Conservation (phyloP, 2,888 invertebrate genomes). For the Trissolcus japonicus region DNA sequence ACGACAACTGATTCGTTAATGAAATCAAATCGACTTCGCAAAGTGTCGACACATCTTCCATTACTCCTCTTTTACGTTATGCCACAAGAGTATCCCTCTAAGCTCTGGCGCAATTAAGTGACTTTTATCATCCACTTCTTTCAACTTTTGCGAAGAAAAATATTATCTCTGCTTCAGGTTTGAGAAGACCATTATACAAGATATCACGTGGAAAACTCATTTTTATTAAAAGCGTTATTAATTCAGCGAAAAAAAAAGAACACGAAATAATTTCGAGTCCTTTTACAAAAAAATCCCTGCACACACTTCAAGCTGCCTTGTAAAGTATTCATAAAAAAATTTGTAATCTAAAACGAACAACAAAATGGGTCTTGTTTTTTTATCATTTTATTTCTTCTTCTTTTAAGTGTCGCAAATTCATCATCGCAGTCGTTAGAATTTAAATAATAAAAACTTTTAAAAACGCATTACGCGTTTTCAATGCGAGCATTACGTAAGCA, state of each 20-base stretch:
- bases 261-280: constrained; percentile 14
- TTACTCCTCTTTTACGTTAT: constrained; percentile 38
- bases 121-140: constrained; percentile 54
- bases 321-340: constrained; percentile 28
- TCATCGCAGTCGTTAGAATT: constrained; percentile 27
- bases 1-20: constrained; percentile 30
- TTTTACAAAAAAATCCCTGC: constrained; percentile 10
- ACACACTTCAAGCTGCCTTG: neutral
- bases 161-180: constrained; percentile 44
- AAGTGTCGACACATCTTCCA: constrained; percentile 53
- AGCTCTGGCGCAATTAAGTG: constrained; percentile 48
- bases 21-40: constrained; percentile 52
- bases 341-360: constrained; percentile 26
- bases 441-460: constrained; percentile 28
- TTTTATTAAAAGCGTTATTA: constrained; percentile 43
- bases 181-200: constrained; percentile 41
- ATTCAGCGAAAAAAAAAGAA: constrained; percentile 17
- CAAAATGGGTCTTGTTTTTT: constrained; percentile 18
- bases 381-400: constrained; percentile 25
- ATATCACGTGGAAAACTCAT: constrained; percentile 48
- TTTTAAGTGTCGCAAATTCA: constrained; percentile 30
- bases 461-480: constrained; percentile 26
- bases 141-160: constrained; percentile 51
- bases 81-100: constrained; percentile 43
- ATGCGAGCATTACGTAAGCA: constrained; percentile 7